Evolutionary conservation across 2,113 vertebrate genomes (phyloP).

Genomic region (Cyanoramphus novaezelandiae): DNA sequence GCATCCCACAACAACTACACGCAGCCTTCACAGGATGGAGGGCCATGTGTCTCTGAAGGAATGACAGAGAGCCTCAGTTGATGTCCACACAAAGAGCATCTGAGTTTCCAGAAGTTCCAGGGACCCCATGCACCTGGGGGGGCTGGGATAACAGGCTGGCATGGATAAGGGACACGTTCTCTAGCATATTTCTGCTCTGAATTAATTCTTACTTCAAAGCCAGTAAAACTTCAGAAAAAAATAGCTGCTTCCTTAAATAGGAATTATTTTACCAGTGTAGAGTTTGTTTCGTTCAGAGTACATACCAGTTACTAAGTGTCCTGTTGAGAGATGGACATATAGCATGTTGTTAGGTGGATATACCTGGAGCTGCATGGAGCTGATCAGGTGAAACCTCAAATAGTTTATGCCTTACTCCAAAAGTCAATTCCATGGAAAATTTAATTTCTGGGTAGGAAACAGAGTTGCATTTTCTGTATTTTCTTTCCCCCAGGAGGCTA

Average conservation of each 20-base stretch:
- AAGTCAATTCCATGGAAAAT: not conserved
- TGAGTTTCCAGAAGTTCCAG: not conserved
- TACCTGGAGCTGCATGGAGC: not conserved
- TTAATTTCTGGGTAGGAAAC: not conserved
- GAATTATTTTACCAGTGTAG: not conserved
- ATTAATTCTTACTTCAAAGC: not conserved
- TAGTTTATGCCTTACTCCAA: not conserved
- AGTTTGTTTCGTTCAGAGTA: not conserved
- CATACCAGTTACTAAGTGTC: not conserved
- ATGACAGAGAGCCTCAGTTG: not conserved
- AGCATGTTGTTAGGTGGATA: not conserved
- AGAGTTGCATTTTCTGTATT: not conserved
- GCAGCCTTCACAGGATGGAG: not conserved
- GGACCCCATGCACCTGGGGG: accelerated
- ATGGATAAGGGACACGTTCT: not conserved
- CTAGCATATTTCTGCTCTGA: not conserved
- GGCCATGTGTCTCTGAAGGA: not conserved
- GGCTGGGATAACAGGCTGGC: not conserved
- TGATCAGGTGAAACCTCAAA: not conserved
- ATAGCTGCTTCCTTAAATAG: not conserved
- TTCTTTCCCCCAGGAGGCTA: not conserved
- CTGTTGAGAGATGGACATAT: not conserved
- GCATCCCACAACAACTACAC: not conserved
- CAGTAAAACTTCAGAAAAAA: not conserved
- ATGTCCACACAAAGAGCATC: not conserved